Evolutionary conservation across 1,140 invertebrate genomes (phyloP), one percentile per base, ranked within the genome.

Genomic region (Hyphantria cunea): DNA sequence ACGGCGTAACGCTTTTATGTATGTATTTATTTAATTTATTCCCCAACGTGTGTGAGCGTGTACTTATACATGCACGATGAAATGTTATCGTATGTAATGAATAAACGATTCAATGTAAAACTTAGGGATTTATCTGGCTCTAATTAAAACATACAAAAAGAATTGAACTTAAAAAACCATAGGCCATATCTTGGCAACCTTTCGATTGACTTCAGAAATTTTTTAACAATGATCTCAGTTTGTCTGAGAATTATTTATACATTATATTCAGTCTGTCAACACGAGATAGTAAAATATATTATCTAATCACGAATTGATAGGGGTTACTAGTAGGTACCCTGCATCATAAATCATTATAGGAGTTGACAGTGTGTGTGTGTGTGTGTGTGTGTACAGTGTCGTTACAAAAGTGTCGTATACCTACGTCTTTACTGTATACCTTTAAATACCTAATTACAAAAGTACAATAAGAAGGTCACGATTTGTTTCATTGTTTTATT

Each of bases 401-500:
- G 17, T 25, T 25, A 25, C 17, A 25, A 25, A 25, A 3, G 17
- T 25, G 17, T 25, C n/a, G n/a, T 54, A 13, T 61, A 42, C 62
- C 72, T 78, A 76, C 78, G 70, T 72, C 63, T 59, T 75, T 79
- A 80, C 76, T 68, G 64, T 68, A 74, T 68, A 65, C 71, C 65
- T 77, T 72, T 64, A 69, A 49, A 51, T 69, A 62, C 44, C 51
- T 67, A 76, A 82, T 83, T 75, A 67, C 15, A 49, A 45, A 49
- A 34, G 55, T 74, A 86, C 77, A 82, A 82, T 76, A 76, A 77
- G 76, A 76, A 84, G 82, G 82, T 77, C 78, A 72, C 59, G 74
- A 76, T 76, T 76, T 71, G 72, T 73, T 86, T 72, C 75, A 86
- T 86, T 86, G 84, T 86, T 78, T 79, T 78, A 64, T 47, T 39